A percentile compares a stretch with the other conserved stretches of the same genome.
These are phyloP conservation scores for Phrixothrix hirtus DNA, from an alignment of 2,888 invertebrate species.

Conservation along the genomic window DNA sequence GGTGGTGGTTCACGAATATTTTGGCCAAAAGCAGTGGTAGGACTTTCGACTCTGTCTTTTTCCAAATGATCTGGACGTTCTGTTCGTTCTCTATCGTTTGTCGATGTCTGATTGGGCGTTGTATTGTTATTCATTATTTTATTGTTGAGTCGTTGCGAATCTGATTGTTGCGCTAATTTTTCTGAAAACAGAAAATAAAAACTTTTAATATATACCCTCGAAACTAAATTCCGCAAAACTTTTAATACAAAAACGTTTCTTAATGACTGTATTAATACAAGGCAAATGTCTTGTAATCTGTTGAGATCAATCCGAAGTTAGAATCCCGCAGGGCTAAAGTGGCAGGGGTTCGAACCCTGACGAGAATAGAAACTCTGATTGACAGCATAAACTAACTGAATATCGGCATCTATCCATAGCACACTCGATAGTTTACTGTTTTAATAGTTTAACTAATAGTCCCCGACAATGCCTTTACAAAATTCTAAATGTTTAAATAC, in stretches of 20 bases:
- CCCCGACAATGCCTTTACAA: not conserved
- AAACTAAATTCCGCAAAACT: conserved; percentile 5
- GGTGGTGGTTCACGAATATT: conserved; percentile 53
- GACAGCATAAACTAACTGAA: conserved; percentile 33
- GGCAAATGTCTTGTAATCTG: conserved; percentile 50
- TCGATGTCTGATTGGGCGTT: conserved; percentile 29
- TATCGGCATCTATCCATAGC: conserved; percentile 29
- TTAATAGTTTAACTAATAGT: conserved; percentile 4
- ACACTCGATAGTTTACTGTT: conserved; percentile 32
- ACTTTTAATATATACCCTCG: not conserved
- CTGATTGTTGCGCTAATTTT: conserved; percentile 42
- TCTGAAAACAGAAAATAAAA: conserved; percentile 40
- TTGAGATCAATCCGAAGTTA: conserved; percentile 48
- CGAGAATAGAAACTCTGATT: conserved; percentile 24
- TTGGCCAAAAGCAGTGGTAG: conserved; percentile 53
- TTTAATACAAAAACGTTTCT: conserved; percentile 23
- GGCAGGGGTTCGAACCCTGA: conserved; percentile 28
- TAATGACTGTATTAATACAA: conserved; percentile 37
- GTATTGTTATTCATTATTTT: conserved; percentile 43
- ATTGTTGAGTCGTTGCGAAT: conserved; percentile 36
- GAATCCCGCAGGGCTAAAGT: conserved; percentile 43
- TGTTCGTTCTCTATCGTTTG: conserved; percentile 38
- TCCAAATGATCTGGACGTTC: conserved; percentile 44
- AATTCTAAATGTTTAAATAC: not conserved
- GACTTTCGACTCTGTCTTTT: conserved; percentile 23